These are phyloP conservation scores for Nerophis lumbriciformis DNA, from an alignment of 2,113 vertebrate genomes.

Conservation along the genomic window DNA sequence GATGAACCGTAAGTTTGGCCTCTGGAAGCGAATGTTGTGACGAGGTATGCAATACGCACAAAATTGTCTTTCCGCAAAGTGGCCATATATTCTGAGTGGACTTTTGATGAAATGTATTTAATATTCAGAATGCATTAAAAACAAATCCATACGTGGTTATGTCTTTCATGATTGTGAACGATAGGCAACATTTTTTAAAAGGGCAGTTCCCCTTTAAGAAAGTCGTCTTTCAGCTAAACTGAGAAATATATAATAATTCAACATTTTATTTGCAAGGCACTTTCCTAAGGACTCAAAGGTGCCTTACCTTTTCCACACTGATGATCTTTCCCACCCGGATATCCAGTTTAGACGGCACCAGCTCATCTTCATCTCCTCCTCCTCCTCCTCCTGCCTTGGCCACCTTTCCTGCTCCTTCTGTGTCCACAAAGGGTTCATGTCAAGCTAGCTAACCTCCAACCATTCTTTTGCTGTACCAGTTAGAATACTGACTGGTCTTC, in stretches of 20 bases:
- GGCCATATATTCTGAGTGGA: too few species aligned
- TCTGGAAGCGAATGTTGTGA: too few species aligned
- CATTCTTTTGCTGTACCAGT: not conserved
- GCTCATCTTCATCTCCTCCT: slow-evolving; percentile 69
- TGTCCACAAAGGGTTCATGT: slow-evolving; percentile 8
- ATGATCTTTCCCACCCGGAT: slow-evolving; percentile 90
- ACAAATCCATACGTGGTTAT: too few species aligned
- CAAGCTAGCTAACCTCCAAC: not conserved
- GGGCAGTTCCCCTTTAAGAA: too few species aligned
- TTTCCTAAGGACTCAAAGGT: not conserved
- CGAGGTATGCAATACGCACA: too few species aligned
- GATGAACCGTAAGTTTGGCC: too few species aligned
- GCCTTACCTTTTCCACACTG: slow-evolving; percentile 84
- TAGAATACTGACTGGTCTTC: slow-evolving; percentile 81
- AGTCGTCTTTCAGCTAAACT: too few species aligned
- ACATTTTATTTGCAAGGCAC: not conserved
- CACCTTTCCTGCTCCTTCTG: slow-evolving; percentile 77
- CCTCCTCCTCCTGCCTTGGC: slow-evolving; percentile 62
- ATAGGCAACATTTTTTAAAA: too few species aligned
- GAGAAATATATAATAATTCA: not conserved
- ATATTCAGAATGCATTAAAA: too few species aligned
- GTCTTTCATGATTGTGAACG: too few species aligned
- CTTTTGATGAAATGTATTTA: too few species aligned
- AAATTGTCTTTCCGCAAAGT: too few species aligned
- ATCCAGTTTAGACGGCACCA: slow-evolving; percentile 86